phyloP scores from a whole-genome alignment of 2,888 invertebrate genomes.

The Brenthis ino region DNA sequence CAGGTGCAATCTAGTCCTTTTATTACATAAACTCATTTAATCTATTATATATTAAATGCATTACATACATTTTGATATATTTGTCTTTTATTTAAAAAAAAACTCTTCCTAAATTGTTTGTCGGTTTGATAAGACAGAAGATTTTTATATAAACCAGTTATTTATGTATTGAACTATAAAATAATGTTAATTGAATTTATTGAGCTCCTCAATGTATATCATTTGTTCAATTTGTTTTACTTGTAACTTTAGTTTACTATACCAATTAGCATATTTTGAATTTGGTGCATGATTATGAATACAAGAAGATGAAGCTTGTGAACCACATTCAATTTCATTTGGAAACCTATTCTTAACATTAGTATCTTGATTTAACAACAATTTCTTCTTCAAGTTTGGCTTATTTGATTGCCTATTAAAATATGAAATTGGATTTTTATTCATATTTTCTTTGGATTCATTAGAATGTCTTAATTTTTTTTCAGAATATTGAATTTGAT shows the following conservation, averaged over 20 bases:
- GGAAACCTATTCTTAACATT: too few species aligned
- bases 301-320: neutral
- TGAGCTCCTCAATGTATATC: constrained; percentile 63
- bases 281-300: constrained; percentile 1
- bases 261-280: constrained; percentile 52
- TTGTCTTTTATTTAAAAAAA: constrained; percentile 15
- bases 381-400: neutral
- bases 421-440: too few species aligned
- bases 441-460: too few species aligned
- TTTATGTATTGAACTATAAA: neutral
- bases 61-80: constrained; percentile 13
- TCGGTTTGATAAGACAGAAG: neutral
- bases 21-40: neutral
- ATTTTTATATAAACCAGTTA: neutral
- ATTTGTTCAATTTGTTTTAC: constrained; percentile 58
- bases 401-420: neutral
- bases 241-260: constrained; percentile 57
- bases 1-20: constrained; percentile 23
- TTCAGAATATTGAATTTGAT: constrained; percentile 2
- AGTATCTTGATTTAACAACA: neutral
- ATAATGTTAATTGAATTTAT: constrained; percentile 40
- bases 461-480: neutral
- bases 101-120: too few species aligned
- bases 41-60: constrained; percentile 4
- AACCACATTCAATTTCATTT: neutral